Conservation (phyloP, 37 sponge, comb jelly and placozoan genomes). For the Spongia lamella region DNA sequence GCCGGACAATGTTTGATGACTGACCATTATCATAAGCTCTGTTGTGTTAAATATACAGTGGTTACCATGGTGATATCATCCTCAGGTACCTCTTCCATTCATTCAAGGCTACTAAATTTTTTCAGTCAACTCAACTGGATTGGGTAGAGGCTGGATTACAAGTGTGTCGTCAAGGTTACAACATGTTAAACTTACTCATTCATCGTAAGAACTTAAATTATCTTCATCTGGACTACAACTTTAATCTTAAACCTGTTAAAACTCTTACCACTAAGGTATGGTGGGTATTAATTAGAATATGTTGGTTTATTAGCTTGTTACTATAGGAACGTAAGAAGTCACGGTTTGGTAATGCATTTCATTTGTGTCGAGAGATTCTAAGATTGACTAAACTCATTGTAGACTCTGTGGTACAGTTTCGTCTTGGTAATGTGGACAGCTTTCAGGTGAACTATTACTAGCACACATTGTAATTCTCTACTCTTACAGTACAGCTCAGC, state of each 20-base stretch:
- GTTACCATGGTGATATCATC: no score
- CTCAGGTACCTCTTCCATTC: conserved; percentile 91
- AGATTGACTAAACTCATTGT: conserved; percentile 97
- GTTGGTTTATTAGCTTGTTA: background rate
- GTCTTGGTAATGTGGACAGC: conserved; percentile 98
- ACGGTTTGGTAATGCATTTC: conserved; percentile 99
- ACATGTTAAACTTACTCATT: conserved; percentile 99
- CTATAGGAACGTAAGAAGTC: conserved; percentile 90
- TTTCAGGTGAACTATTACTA: conserved; percentile 84
- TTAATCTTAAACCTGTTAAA: conserved; percentile 99
- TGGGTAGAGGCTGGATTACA: conserved; percentile 99
- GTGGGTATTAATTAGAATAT: no score
- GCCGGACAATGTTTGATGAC: no score
- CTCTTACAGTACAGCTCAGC: no score
- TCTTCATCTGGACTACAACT: conserved; percentile 99
- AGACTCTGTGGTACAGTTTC: conserved; percentile 97
- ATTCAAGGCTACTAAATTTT: conserved; percentile 98
- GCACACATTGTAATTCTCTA: no score
- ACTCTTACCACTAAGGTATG: conserved; percentile 98
- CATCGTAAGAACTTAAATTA: conserved; percentile 99
- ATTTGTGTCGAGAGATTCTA: conserved; percentile 97
- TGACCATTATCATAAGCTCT: no score
- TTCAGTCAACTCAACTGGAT: conserved; percentile 97
- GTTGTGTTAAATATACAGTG: no score
- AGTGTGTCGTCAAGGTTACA: conserved; percentile 99